Conservation (phyloP, 2,113 vertebrate species). For the Acanthochromis polyacanthus region DNA sequence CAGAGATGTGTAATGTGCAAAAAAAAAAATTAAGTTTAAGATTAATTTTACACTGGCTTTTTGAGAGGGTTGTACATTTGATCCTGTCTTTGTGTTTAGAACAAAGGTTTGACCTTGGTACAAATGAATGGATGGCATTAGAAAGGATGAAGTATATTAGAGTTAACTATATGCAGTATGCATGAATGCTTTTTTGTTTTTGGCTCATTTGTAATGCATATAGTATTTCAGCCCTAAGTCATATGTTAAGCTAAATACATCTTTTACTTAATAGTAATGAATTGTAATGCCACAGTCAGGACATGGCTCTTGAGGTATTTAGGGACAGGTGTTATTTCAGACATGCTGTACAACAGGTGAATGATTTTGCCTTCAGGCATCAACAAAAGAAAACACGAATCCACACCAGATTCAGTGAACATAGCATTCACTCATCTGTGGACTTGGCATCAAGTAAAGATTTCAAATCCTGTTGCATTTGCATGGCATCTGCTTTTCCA, state of each 20-base stretch:
- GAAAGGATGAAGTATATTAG: neutral
- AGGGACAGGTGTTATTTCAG: constrained; percentile 18
- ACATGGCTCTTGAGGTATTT: neutral
- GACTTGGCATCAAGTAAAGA: neutral
- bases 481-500: neutral
- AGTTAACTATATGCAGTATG: neutral
- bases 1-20: constrained; percentile 41
- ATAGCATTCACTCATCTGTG: neutral
- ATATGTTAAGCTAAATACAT: neutral
- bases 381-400: neutral
- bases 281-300: too few species aligned
- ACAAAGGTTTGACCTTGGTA: constrained; percentile 7
- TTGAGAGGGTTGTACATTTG: constrained; percentile 14
- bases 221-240: neutral
- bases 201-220: too few species aligned
- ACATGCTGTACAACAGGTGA: constrained; percentile 5
- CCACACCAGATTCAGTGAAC: neutral
- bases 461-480: neutral
- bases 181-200: neutral
- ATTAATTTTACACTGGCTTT: constrained; percentile 1
- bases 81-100: constrained; percentile 20
- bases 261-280: too few species aligned
- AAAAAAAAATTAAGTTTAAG: constrained; percentile 37
- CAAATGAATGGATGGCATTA: neutral
- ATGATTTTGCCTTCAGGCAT: constrained; percentile 8